Evolutionary conservation across 2,113 vertebrate species (phyloP).

Genomic region (mouse (Mus musculus)): DNA sequence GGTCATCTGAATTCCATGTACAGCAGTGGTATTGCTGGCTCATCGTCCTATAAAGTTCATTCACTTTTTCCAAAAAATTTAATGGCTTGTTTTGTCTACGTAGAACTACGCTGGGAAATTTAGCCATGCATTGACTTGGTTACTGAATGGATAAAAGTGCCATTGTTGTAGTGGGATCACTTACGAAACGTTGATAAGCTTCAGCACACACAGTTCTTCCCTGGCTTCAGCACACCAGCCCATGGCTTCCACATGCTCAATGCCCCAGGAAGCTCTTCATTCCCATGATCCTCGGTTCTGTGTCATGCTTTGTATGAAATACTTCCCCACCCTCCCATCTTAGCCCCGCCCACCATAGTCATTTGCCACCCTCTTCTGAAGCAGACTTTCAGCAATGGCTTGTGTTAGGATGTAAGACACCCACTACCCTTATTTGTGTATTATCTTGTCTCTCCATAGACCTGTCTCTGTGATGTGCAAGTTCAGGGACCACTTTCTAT

Average conservation of each 20-base stretch:
- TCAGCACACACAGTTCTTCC: not conserved
- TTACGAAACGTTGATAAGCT: not conserved
- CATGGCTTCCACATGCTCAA: not conserved
- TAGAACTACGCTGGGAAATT: slow-evolving; percentile 33
- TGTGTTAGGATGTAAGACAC: not conserved
- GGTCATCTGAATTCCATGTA: not conserved
- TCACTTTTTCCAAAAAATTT: slow-evolving; percentile 35
- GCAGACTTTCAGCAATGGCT: not conserved
- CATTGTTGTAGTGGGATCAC: not conserved
- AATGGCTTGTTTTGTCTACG: slow-evolving; percentile 4
- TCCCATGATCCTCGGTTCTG: not conserved
- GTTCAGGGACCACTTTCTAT: not conserved
- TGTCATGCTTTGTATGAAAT: not conserved
- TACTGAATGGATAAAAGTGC: not conserved
- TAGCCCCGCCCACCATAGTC: not conserved
- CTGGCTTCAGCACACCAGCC: not conserved
- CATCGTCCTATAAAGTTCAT: not conserved
- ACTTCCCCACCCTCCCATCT: not conserved
- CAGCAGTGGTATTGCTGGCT: not conserved
- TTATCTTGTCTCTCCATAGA: not conserved
- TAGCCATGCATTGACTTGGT: not conserved
- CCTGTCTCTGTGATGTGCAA: not conserved
- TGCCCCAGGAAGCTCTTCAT: not conserved
- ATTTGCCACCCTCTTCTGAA: not conserved
- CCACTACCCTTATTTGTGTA: not conserved